Conservation (phyloP, 2,888 invertebrate genomes). For the Drosophila parthenogenetica region DNA sequence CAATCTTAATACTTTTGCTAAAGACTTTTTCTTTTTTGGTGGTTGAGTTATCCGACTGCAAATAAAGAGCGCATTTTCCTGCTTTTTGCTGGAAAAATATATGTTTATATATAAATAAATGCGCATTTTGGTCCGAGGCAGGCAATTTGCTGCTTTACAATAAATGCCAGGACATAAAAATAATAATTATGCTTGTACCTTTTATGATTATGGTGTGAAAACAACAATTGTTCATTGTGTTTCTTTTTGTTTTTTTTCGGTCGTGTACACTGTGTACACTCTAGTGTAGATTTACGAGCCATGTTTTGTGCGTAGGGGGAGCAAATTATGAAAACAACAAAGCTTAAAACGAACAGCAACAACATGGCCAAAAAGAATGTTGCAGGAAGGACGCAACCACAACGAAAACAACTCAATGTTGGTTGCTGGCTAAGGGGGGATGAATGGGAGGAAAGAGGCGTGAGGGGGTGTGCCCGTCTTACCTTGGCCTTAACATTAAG, state of each 20-base stretch:
- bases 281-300: conserved; percentile 74
- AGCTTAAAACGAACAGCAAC: conserved; percentile 44
- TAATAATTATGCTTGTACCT: conserved; percentile 82
- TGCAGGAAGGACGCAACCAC: conserved; percentile 34
- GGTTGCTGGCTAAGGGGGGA: conserved; percentile 46
- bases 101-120: conserved; percentile 50
- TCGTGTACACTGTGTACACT: conserved; percentile 27
- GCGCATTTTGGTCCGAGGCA: conserved; percentile 65
- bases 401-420: conserved; percentile 68
- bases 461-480: conserved; percentile 11
- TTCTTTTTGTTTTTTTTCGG: too few relatives aligned
- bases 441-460: conserved; percentile 5
- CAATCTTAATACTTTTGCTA: neutral
- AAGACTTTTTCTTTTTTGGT: neutral
- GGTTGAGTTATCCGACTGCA: conserved; percentile 42
- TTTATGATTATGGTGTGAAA: conserved; percentile 81
- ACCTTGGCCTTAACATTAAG: conserved; percentile 74
- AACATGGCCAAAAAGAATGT: conserved; percentile 26
- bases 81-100: conserved; percentile 20
- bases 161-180: conserved; percentile 81
- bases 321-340: conserved; percentile 79
- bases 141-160: conserved; percentile 81
- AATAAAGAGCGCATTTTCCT: conserved; percentile 43
- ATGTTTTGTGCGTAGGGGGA: conserved; percentile 59
- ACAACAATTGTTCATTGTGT: conserved; percentile 69